Base-by-base conservation (phyloP, 2,113 vertebrate species). In the Ranitomeya imitator region DNA sequence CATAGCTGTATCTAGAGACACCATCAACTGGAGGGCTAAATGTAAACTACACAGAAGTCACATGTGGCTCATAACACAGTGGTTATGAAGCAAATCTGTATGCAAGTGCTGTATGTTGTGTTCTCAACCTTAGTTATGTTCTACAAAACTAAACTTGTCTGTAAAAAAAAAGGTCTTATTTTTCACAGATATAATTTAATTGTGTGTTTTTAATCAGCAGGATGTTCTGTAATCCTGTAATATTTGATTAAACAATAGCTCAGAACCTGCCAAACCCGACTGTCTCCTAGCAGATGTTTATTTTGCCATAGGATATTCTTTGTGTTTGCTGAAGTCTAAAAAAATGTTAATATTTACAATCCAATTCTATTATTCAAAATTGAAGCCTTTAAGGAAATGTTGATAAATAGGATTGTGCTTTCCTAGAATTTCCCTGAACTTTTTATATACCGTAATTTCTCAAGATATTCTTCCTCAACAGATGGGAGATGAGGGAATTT, bases 161-260 rank as follows among this genome's bases (percentile, higher is more conserved):
- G 11, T 16, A 23, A 86, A 65, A 63, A 61, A 79, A 65, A 79
- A 1, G n/a, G 67, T 31, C 60, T 79, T n/a, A 59, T 82, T 83
- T 88, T 88, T 82, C 37, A 82, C 71, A 87, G 77, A 80, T 87
- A 80, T 37, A 77, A 77, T 83, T 88, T 88, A 88, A 88, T 88
- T 83, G 57, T 21, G 16, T 83, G 57, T 63, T 88, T 87, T 31
- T 83, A 77, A 63, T 88, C 87, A 88, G 61, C 69, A 88, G 57
- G 80, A 77, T 83, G 16, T 65, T 88, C 87, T 31, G 11, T 88
- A 88, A 83, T 88, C 86, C 87, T 67, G 51, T 65, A 77, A 88
- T 88, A 83, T 88, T 77, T 88, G 80, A 77, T 88, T 83, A 84
- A 88, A 83, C 87, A 88, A 88, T 88, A 65, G 59, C 57, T 31